phyloP scores from a whole-genome alignment of 1,140 invertebrate species.

The Drosophila ercepeae region DNA sequence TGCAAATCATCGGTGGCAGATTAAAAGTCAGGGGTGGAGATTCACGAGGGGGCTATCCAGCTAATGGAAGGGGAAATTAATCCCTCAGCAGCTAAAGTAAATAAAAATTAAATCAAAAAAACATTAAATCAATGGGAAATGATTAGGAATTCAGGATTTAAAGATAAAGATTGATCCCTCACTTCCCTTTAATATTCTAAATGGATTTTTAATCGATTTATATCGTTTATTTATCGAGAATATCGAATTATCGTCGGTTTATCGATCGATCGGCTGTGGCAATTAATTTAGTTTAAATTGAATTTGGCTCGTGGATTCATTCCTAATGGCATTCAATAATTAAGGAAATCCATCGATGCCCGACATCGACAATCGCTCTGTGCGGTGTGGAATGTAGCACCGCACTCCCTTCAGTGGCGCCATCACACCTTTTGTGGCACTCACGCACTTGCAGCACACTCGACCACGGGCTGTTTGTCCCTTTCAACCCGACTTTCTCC shows the following conservation, averaged over 20 bases:
- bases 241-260: too few species aligned
- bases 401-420: background rate
- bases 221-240: background rate
- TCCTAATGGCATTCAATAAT: constrained; percentile 6
- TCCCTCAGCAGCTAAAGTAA: background rate
- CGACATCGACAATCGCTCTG: background rate
- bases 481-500: background rate
- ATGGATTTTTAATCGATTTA: too few species aligned
- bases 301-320: background rate
- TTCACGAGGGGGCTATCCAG: background rate
- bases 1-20: background rate
- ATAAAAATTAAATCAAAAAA: background rate
- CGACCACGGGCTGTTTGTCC: background rate
- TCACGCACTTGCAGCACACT: constrained; percentile 22
- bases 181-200: background rate
- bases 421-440: constrained; percentile 13
- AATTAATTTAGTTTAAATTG: constrained; percentile 1
- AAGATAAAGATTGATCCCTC: too few species aligned
- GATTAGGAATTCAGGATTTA: background rate
- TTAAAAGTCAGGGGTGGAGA: background rate
- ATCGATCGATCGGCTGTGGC: too few species aligned
- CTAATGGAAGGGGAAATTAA: background rate
- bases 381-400: background rate
- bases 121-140: too few species aligned
- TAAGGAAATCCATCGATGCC: constrained; percentile 12